Base-by-base conservation (phyloP, 2,797 vertebrate species). In the Ceyx erithaca region DNA sequence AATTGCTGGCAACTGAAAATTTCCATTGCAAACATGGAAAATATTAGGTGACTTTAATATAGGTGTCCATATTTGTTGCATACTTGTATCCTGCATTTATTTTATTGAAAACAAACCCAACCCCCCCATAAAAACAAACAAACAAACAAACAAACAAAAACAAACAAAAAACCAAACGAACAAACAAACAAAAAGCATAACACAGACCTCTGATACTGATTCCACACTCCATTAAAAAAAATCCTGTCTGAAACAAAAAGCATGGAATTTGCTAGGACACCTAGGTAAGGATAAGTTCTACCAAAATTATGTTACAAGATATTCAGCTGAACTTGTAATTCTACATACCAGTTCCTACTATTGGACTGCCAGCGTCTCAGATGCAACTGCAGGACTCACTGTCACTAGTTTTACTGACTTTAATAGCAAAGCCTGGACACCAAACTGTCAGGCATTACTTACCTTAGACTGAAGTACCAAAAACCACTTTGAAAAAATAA, bases 1-100 rank as follows among this genome's bases (percentile, higher is more conserved):
- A 87, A 71, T 12, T 61, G 35, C 68, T 87, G 90, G 80, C 46
- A 91, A 89, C 46, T 52, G 43, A 95, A 90, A 80, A 82, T 82
- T 68, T 82, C 86, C 91, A 51, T 31, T 66, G 35, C n/a, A 66
- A 80, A 55, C 43, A 80, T 48, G 70, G 62, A 88, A 95, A 91
- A 55, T 71, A 75, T 43, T 51, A 66, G 22, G 51, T 64, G 52
- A 22, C 28, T 80, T 92, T 87, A 68, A 77, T 21, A 85, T 15
- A 90, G 68, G 41, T 86, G 25, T 61, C 64, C 41, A 3, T 84
- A 63, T 72, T 86, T 90, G 85, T 63, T 89, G 54, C 68, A 82
- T 9, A 64, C 14, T 76, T 59, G 77, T 21, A 90, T 87, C 86
- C 80, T 58, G 43, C 75, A 62, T 66, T 85, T 90, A 54, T 87